Conservation (phyloP, 2,888 invertebrate species). For the Euclidia mi region DNA sequence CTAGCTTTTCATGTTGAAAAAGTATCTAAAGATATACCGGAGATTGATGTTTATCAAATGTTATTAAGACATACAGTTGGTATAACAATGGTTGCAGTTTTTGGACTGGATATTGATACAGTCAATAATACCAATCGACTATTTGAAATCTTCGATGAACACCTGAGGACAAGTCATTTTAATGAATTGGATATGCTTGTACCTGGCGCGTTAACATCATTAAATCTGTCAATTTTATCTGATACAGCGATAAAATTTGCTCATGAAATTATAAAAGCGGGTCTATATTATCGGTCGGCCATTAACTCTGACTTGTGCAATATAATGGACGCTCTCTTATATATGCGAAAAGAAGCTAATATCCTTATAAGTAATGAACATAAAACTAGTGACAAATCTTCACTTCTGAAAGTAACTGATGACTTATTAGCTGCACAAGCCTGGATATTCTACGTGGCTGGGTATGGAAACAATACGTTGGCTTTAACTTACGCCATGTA, state of each 20-base stretch:
- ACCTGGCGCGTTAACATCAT: constrained; percentile 51
- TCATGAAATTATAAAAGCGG: constrained; percentile 49
- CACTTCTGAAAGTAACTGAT: constrained; percentile 59
- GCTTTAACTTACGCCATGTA: constrained; percentile 72
- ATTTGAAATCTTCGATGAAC: constrained; percentile 47
- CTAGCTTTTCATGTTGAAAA: constrained; percentile 60
- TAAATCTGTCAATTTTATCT: constrained; percentile 53
- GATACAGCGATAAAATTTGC: constrained; percentile 48
- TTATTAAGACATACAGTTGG: constrained; percentile 57
- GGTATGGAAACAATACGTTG: constrained; percentile 80
- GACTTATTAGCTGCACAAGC: constrained; percentile 73
- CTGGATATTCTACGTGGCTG: constrained; percentile 79
- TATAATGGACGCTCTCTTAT: constrained; percentile 56
- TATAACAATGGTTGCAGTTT: constrained; percentile 52
- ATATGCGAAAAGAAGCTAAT: constrained; percentile 39
- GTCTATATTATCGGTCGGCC: constrained; percentile 28
- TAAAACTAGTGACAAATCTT: constrained; percentile 3
- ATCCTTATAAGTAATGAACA: constrained; percentile 10
- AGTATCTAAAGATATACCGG: constrained; percentile 28
- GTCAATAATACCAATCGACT: constrained; percentile 45
- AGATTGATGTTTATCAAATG: constrained; percentile 49
- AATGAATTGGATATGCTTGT: constrained; percentile 61
- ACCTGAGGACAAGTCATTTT: constrained; percentile 43
- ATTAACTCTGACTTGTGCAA: constrained; percentile 29
- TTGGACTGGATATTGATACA: constrained; percentile 55